Conservation (phyloP, 2,888 invertebrate species). For the Sisyra terminalis region DNA sequence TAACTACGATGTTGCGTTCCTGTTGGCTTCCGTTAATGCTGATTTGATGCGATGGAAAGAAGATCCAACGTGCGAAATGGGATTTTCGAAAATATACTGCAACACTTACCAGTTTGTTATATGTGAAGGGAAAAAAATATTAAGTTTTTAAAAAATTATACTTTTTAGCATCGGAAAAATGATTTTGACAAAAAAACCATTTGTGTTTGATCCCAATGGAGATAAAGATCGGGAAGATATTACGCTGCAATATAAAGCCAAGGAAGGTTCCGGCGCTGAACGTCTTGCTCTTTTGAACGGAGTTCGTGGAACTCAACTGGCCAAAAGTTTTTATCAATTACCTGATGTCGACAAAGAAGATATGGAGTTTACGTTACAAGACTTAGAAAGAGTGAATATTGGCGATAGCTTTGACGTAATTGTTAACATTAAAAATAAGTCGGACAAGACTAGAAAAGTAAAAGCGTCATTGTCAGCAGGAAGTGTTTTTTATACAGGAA, state of each 20-base stretch:
- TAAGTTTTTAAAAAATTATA: too few relatives aligned
- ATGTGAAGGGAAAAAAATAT: too few relatives aligned
- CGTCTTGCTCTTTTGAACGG: constrained; percentile 59
- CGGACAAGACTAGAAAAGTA: constrained; percentile 40
- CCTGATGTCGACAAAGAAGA: constrained; percentile 39
- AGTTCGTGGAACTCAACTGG: constrained; percentile 46
- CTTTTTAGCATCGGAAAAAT: constrained; percentile 49
- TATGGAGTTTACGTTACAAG: constrained; percentile 47
- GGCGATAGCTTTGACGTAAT: constrained; percentile 50
- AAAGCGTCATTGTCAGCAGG: constrained; percentile 47
- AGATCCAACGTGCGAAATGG: constrained; percentile 42
- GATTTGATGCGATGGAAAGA: constrained; percentile 66
- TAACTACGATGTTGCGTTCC: constrained; percentile 58
- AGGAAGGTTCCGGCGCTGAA: constrained; percentile 57
- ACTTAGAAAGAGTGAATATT: constrained; percentile 50
- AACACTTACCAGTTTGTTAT: constrained; percentile 54
- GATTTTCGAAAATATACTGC: constrained; percentile 49
- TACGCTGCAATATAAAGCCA: constrained; percentile 49
- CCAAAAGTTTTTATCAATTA: constrained; percentile 48
- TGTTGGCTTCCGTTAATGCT: constrained; percentile 70
- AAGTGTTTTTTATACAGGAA: constrained; percentile 64
- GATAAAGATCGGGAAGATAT: constrained; percentile 57
- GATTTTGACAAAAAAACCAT: constrained; percentile 59
- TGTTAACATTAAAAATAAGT: constrained; percentile 47
- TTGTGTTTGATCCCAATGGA: constrained; percentile 50